Evolutionary conservation across 1,140 invertebrate species (phyloP), one percentile per base, ranked within the genome.

Genomic region (Ephestia elutella): DNA sequence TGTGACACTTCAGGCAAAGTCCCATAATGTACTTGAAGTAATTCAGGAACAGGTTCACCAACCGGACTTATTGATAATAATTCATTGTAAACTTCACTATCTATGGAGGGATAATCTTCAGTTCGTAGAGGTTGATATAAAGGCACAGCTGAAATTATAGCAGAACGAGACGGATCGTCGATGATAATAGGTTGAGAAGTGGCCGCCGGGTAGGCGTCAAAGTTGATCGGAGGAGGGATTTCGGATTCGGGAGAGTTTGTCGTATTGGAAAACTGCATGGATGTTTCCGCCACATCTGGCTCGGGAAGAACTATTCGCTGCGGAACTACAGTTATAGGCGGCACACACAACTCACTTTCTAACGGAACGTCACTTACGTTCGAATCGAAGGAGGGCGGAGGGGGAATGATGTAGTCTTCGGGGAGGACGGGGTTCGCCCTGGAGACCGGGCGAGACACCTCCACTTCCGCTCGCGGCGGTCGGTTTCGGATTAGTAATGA

Each of bases 21-120:
- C 68, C 71, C 78, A 28, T 89, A 80, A 49, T 89, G 86, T 10
- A 83, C 89, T 59, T 90, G 87, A 59, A 90, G 68, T 35, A 90
- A 66, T 66, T 79, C 87, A 0, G 86, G 87, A 13, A 76, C 75
- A n/a, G 77, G 73, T 59, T 81, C 76, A 30, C 72, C 73, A 38
- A 72, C 59, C 4, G 83, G 82, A 73, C 83, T 86, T 44, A 68
- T 71, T 32, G 76, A 80, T 35, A 78, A 62, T 64, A 86, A 78
- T 7, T 70, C 72, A 65, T 71, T 77, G 61, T 71, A 82, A 21
- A 71, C 67, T 28, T 80, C 73, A 65, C 69, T 70, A 50, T 69
- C 70, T 19, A 71, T 20, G 28, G 67, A 75, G 19, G 73, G 67
- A 55, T 71, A 58, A 63, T 83, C 73, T 54, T 63, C 49, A 9